Base-by-base conservation (phyloP, 2,888 invertebrate species). In the Malachius bipustulatus region DNA sequence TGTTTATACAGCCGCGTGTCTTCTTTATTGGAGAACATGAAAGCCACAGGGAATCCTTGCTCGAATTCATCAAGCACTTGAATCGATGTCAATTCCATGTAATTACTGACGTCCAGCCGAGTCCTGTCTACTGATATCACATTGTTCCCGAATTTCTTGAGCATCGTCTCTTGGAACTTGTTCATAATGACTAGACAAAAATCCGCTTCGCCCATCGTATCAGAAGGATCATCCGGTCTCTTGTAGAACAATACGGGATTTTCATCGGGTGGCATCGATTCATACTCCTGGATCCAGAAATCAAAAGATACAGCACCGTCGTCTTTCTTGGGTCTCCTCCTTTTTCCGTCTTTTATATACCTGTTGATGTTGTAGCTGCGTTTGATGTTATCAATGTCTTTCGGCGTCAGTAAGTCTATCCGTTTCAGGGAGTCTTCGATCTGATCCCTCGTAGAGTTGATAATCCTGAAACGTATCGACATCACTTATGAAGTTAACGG, bases 21-120 rank as follows among this genome's bases (percentile, higher is more conserved):
- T 24, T 35, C 9, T 29, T 30, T 37, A 28, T 40, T 40, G 16
- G 40, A 40, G 27, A 40, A 37, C 19, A 35, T 36, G 30, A 40
- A 40, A 19, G 40, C 35, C 32, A 13, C 37, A n/a, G 40, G 40
- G 9, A 37, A 10, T 16, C 40, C 40, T 3, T 35, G 34, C 16
- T 35, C 37, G 35, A 16, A 35, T 11, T 37, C 37, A 35, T 40
- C 37, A 4, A 40, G 29, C 26, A 37, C 32, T 3, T 36, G 14
- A 16, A 37, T 30, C 4, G 37, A 35, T 16, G 30, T 36, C 19
- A 40, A 29, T 15, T 40, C 33, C 14, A 40, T 35, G n/a, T n/a
- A n/a, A n/a, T n/a, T n/a, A n/a, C n/a, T n/a, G n/a, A n/a, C n/a
- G n/a, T 29, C 37, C 34, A 37, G 37, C 1, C 14, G 4, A n/a